Percentiles rank a stretch among this genome's conserved stretches.
phyloP scores from a whole-genome alignment of 2,797 vertebrate genomes.

The Sebastes steindachneri region DNA sequence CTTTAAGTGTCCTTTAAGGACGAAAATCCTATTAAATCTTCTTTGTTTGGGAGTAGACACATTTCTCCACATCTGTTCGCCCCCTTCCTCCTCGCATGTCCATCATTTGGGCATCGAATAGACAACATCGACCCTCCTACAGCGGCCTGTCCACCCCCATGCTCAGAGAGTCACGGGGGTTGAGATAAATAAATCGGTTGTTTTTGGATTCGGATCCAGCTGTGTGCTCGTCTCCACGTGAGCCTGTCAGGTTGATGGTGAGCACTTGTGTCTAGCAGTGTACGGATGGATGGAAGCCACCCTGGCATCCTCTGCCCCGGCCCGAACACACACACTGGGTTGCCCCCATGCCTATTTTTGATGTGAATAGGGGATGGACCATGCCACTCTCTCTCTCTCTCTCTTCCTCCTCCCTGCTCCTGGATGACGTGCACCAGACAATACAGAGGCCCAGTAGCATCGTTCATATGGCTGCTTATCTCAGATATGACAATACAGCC shows the following conservation, averaged over 20 bases:
- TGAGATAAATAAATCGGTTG: slow-evolving; percentile 43
- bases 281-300: slow-evolving; percentile 46
- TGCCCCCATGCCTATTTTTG: slow-evolving; percentile 15
- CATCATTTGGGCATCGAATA: slow-evolving; percentile 1
- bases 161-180: slow-evolving; percentile 13
- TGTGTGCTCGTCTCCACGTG: slow-evolving; percentile 28
- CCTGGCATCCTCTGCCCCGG: slow-evolving; percentile 34
- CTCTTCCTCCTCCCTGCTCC: not conserved
- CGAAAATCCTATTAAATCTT: not conserved
- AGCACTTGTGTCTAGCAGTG: slow-evolving; percentile 21
- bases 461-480: slow-evolving; percentile 57
- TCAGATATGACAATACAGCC: slow-evolving; percentile 59
- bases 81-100: slow-evolving; percentile 7
- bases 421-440: slow-evolving; percentile 30
- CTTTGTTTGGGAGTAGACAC: not conserved
- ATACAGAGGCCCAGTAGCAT: slow-evolving; percentile 22
- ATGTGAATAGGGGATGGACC: slow-evolving; percentile 34
- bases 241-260: slow-evolving; percentile 48
- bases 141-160: slow-evolving; percentile 16
- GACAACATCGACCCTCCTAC: slow-evolving; percentile 18
- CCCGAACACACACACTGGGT: slow-evolving; percentile 18
- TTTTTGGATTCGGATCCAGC: slow-evolving; percentile 47
- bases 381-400: slow-evolving; percentile 2
- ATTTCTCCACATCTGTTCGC: not conserved
- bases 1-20: not conserved